Conservation (phyloP, 2,888 invertebrate genomes). For the Habrosyne pyritoides region DNA sequence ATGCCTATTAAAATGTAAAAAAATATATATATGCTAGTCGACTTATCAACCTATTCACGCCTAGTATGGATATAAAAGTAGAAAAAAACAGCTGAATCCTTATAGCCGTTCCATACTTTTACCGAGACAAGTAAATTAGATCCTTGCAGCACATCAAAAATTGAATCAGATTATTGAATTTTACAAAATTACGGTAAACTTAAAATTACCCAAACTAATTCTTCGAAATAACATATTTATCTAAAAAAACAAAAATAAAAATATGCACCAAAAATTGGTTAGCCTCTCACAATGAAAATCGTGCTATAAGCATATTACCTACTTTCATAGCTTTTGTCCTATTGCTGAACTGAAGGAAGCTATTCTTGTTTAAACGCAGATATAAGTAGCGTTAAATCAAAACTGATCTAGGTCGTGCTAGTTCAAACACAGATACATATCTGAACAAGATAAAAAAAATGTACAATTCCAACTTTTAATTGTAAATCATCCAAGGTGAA, state of each 20-base stretch:
- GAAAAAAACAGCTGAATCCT: no score
- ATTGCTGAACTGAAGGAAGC: background rate
- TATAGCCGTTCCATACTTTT: no score
- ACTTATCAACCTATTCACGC: no score
- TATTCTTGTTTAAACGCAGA: background rate
- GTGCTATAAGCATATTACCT: background rate
- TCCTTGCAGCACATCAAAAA: no score
- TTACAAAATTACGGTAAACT: background rate
- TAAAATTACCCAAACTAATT: background rate
- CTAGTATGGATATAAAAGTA: no score
- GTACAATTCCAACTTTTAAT: slow-evolving; percentile 51
- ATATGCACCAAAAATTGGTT: background rate
- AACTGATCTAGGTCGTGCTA: background rate
- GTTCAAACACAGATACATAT: background rate
- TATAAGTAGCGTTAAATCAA: slow-evolving; percentile 2
- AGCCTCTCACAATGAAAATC: background rate
- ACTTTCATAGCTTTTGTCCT: background rate
- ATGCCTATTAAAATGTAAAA: no score
- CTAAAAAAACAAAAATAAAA: background rate
- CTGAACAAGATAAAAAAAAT: slow-evolving; percentile 5
- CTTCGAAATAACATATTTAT: background rate
- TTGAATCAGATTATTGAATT: no score
- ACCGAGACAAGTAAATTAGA: no score
- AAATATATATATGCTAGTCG: no score
- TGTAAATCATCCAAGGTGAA: slow-evolving; percentile 71